Base-by-base conservation (phyloP, 2,113 vertebrate genomes). In the Thymallus thymallus region DNA sequence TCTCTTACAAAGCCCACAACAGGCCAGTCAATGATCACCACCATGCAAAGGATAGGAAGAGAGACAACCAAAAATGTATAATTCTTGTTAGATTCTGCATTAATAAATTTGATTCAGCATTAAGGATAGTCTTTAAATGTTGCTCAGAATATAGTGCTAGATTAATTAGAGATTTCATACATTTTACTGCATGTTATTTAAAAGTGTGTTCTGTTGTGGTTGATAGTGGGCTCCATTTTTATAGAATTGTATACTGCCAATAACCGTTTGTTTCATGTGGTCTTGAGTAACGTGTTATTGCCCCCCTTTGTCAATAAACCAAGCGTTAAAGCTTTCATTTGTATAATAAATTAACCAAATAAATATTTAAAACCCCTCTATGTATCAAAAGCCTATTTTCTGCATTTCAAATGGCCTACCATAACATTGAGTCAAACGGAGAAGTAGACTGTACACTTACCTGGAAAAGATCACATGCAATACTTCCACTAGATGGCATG, bases 1-100 rank as follows among this genome's bases (percentile, higher is more conserved):
- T 96, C 35, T 93, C 90, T 68, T 97, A 98, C 85, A 95, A 95
- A 0, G 91, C 92, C n/a, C 75, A 81, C 68, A 90, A 90, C 48
- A 92, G 73, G 63, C 14, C 51, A 1, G 76, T 75, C 2, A 24
- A n/a, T 0, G 73, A 69, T 16, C 81, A 77, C 2, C 68, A 63
- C 1, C 70, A 76, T 9, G 66, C 80, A 51, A 84, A 81, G 51
- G 76, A 60, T 16, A 61, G n/a, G 22, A 84, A 41, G 56, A 76
- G 12, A 26, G 29, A 65, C 0, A 76, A 76, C 4, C 76, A 81
- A 26, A 75, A 85, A 23, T 30, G 80, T 88, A 51, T 89, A 68
- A 81, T 5, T 48, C n/a, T 4, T 58, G 56, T 58, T 22, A 6
- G n/a, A 22, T 60, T 51, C 14, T 1, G 9, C 3, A 45, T 45